Conservation (phyloP, 1,140 invertebrate genomes). For the Nebria ingens region DNA sequence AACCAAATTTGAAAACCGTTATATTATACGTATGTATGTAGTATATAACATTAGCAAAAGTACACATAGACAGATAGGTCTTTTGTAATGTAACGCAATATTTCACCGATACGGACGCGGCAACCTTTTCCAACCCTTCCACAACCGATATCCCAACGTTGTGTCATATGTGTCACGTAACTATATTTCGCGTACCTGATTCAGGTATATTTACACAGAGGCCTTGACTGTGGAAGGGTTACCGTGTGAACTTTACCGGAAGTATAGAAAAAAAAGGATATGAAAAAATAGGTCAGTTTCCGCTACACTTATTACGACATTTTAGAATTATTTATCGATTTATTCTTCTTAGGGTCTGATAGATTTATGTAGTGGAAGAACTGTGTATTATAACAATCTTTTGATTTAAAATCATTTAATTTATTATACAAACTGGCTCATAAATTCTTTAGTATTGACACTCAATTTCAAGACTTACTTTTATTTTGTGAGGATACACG, state of each 20-base stretch:
- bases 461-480: no score
- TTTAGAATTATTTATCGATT: neutral
- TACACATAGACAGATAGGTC: no score
- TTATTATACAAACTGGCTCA: neutral
- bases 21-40: no score
- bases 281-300: neutral
- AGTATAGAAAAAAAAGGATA: neutral
- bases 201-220: neutral
- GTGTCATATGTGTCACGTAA: neutral
- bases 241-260: neutral
- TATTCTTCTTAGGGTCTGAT: neutral
- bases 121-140: neutral
- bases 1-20: no score
- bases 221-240: neutral
- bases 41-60: no score
- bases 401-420: neutral
- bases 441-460: neutral
- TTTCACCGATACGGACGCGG: no score
- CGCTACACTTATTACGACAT: neutral
- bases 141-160: neutral
- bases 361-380: neutral
- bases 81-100: neutral
- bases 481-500: neutral
- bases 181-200: neutral
- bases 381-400: no score